Conservation (phyloP, 2,888 invertebrate genomes). For the Sicus ferrugineus region DNA sequence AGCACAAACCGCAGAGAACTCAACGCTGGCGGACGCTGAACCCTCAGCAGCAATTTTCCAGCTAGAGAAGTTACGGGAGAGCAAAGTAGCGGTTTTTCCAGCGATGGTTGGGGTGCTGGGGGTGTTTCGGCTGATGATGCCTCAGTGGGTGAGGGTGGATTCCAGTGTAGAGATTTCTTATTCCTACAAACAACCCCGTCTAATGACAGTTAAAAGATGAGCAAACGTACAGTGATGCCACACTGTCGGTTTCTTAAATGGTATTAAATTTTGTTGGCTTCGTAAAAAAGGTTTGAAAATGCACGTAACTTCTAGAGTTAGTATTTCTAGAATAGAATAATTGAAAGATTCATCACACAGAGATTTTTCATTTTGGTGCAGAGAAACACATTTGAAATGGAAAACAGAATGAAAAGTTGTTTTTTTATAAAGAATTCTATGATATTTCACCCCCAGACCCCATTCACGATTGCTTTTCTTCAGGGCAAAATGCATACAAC, state of each 20-base stretch:
- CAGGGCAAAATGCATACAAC: too few relatives aligned
- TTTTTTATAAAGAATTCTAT: too few relatives aligned
- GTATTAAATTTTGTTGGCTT: neutral
- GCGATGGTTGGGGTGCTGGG: conserved; percentile 6
- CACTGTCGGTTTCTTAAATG: neutral
- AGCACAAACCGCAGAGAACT: conserved; percentile 54
- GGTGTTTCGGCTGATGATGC: conserved; percentile 3
- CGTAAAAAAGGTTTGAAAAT: too few relatives aligned
- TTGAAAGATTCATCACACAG: too few relatives aligned
- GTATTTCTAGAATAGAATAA: too few relatives aligned
- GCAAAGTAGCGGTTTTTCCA: neutral
- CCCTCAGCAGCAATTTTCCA: conserved; percentile 41
- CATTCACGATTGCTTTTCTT: too few relatives aligned
- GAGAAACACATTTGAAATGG: too few relatives aligned
- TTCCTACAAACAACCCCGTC: conserved; percentile 10
- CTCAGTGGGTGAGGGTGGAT: conserved; percentile 18
- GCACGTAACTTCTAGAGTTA: too few relatives aligned
- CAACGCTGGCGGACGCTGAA: conserved; percentile 54
- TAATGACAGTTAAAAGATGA: neutral
- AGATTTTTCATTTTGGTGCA: too few relatives aligned
- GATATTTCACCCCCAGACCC: too few relatives aligned
- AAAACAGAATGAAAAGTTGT: too few relatives aligned
- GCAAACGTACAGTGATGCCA: conserved; percentile 6
- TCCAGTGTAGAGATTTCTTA: conserved; percentile 30
- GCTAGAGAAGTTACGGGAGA: conserved; percentile 21